Percentiles rank a stretch among this genome's conserved stretches.
phyloP scores from a whole-genome alignment of 2,888 invertebrate species.

The Caenorhabditis imperialis region DNA sequence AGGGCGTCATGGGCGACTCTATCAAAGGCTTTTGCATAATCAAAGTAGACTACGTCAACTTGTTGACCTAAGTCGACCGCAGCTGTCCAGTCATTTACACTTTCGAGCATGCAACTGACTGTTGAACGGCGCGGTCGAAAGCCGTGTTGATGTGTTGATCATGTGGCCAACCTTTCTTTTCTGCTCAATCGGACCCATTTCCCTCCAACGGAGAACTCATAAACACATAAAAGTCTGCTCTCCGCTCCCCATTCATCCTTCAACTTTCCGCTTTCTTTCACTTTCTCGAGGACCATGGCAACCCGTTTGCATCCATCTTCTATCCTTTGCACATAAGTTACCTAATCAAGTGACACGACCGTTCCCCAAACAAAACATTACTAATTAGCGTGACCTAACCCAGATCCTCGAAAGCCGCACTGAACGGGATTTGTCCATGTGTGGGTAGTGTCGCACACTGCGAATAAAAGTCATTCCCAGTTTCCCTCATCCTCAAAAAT shows the following conservation, averaged over 20 bases:
- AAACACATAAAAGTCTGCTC: conserved; percentile 37
- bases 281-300: conserved; percentile 31
- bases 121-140: too few species aligned
- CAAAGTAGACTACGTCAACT: too few species aligned
- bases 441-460: background rate
- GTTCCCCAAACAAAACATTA: too few species aligned
- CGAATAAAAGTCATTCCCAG: background rate
- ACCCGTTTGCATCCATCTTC: conserved; percentile 32
- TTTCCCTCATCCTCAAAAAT: conserved; percentile 27
- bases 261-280: conserved; percentile 18
- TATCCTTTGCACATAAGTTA: conserved; percentile 38
- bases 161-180: too few species aligned
- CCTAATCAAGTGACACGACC: conserved; percentile 4
- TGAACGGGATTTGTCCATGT: conserved; percentile 4
- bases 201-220: conserved; percentile 16
- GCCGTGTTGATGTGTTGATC: too few species aligned
- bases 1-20: too few species aligned
- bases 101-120: too few species aligned
- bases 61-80: too few species aligned
- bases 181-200: conserved; percentile 1
- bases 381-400: conserved; percentile 46
- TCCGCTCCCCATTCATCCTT: background rate
- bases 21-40: too few species aligned
- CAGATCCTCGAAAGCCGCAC: conserved; percentile 12
- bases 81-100: too few species aligned